A percentile compares a stretch with the other conserved stretches of the same genome.
These are phyloP conservation scores for Torymus aiolomorphi DNA, from an alignment of 2,888 invertebrate genomes.

Conservation along the genomic window DNA sequence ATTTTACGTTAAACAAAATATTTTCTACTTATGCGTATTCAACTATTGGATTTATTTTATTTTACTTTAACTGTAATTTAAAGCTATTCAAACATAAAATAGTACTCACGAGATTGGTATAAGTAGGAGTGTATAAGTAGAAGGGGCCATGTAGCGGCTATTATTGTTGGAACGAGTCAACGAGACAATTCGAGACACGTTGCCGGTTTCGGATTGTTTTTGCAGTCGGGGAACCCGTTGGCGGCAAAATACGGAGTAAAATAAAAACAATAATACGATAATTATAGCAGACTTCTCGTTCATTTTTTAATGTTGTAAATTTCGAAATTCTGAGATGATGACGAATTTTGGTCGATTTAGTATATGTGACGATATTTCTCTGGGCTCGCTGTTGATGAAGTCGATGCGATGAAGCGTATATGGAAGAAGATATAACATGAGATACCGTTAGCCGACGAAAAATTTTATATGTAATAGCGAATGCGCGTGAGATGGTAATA, in stretches of 20 bases:
- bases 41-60: too few relatives aligned
- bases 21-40: too few relatives aligned
- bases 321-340: background rate
- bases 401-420: conserved; percentile 16
- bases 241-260: conserved; percentile 32
- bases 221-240: conserved; percentile 10
- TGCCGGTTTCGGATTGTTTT: conserved; percentile 27
- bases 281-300: conserved; percentile 26
- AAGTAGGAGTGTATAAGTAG: conserved; percentile 50
- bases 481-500: background rate
- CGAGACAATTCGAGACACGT: conserved; percentile 32
- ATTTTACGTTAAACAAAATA: background rate
- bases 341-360: background rate
- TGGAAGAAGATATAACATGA: background rate
- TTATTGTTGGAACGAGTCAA: conserved; percentile 48
- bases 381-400: conserved; percentile 43
- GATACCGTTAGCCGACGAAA: background rate
- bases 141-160: conserved; percentile 49
- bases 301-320: background rate
- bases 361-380: conserved; percentile 13
- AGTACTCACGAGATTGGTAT: conserved; percentile 53
- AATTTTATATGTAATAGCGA: background rate
- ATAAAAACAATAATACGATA: conserved; percentile 47
- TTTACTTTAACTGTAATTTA: too few relatives aligned
- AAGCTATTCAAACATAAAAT: conserved; percentile 28